Evolutionary conservation across 2,113 vertebrate genomes (phyloP).

Genomic region (Dasyprocta punctata): DNA sequence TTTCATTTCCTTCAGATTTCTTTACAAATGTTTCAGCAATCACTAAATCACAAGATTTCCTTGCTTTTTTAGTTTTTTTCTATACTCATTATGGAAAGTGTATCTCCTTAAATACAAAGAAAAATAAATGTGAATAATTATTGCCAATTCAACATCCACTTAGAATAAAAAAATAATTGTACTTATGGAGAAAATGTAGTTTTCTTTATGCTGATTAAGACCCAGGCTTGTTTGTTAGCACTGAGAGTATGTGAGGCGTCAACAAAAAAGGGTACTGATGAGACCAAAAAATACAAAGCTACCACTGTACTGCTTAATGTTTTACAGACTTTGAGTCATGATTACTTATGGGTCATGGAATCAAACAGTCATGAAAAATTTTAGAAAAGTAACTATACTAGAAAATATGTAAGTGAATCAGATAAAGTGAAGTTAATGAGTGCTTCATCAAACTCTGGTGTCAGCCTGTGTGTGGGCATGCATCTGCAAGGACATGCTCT

Average conservation of each 20-base stretch:
- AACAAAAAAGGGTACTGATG: background rate
- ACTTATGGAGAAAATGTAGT: background rate
- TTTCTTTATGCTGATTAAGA: background rate
- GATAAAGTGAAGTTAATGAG: background rate
- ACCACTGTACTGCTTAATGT: background rate
- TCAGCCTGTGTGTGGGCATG: background rate
- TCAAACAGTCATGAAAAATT: background rate
- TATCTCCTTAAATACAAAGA: slow-evolving; percentile 13
- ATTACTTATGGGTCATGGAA: background rate
- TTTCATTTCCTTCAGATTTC: background rate
- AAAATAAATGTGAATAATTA: background rate
- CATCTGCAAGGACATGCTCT: background rate
- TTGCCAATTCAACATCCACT: background rate
- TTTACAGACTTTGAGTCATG: background rate
- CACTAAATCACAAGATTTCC: background rate
- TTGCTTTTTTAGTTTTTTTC: background rate
- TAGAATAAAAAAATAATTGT: background rate
- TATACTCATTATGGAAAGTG: background rate
- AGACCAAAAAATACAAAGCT: background rate
- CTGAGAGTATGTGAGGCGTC: background rate
- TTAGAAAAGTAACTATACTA: background rate
- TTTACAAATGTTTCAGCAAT: background rate
- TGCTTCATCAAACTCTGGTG: background rate
- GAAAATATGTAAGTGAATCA: background rate
- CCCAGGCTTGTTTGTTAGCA: background rate